These are phyloP conservation scores for Euphonia xanthogaster DNA, from an alignment of 2,797 vertebrate genomes.

Conservation along the genomic window DNA sequence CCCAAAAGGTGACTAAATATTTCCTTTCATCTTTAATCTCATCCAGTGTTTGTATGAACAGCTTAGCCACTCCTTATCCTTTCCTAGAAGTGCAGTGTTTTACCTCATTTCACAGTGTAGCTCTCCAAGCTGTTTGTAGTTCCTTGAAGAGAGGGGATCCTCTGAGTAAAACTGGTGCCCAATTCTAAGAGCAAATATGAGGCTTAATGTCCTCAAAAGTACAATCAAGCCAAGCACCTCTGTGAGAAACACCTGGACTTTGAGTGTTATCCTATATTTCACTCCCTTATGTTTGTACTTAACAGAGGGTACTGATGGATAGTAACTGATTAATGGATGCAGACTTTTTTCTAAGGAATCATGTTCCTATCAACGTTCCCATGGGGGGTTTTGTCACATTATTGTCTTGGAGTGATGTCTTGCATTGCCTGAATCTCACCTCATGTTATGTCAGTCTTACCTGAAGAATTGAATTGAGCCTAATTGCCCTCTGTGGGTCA, in stretches of 20 bases:
- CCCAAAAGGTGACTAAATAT: slow-evolving; percentile 65
- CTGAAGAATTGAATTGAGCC: not conserved
- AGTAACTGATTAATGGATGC: not conserved
- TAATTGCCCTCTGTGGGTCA: not conserved
- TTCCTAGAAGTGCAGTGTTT: not conserved
- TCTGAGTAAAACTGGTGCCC: not conserved
- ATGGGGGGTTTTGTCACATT: not conserved
- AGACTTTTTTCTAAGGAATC: not conserved
- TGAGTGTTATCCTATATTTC: not conserved
- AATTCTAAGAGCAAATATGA: not conserved
- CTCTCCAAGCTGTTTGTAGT: not conserved
- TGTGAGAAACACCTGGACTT: not conserved
- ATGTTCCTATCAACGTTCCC: accelerated
- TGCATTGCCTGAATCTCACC: not conserved
- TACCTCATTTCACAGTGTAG: not conserved
- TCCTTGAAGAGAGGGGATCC: not conserved
- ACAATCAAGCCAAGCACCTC: not conserved
- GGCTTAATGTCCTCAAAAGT: not conserved
- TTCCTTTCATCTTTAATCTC: slow-evolving; percentile 64
- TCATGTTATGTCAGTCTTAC: not conserved
- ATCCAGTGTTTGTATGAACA: slow-evolving; percentile 10
- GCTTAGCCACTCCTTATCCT: not conserved
- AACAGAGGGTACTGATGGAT: not conserved
- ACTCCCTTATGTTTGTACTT: not conserved
- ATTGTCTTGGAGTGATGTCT: not conserved